Percentiles rank a stretch among this genome's conserved stretches.
phyloP scores from a whole-genome alignment of 2,113 vertebrate genomes.

The Nibea albiflora region DNA sequence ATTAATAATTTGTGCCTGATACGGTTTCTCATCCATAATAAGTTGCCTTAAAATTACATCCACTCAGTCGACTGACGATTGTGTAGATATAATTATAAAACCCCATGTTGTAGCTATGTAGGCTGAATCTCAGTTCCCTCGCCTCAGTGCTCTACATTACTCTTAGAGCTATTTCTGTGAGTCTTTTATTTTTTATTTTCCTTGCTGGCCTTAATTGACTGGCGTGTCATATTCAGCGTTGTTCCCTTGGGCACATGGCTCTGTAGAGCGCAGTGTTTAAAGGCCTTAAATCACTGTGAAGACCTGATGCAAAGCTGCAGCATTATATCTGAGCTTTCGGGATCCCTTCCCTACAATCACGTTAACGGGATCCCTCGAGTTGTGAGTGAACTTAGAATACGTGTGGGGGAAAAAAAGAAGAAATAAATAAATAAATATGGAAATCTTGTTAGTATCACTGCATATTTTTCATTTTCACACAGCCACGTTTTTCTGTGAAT shows the following conservation, averaged over 20 bases:
- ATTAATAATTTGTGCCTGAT: neutral
- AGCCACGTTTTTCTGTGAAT: constrained; percentile 26
- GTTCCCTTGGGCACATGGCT: constrained; percentile 36
- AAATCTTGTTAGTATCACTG: constrained; percentile 42
- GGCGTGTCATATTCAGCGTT: constrained; percentile 50
- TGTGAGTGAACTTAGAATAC: constrained; percentile 4
- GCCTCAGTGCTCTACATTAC: constrained; percentile 31
- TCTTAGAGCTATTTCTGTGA: constrained; percentile 42
- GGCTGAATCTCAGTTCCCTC: neutral
- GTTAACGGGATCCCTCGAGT: constrained; percentile 47
- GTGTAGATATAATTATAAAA: neutral
- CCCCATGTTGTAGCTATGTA: neutral
- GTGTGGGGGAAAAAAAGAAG: neutral
- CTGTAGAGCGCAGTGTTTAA: constrained; percentile 35
- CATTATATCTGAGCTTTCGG: constrained; percentile 60
- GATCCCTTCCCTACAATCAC: constrained; percentile 51
- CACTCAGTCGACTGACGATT: neutral
- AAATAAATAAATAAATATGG: neutral
- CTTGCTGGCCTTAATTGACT: constrained; percentile 59
- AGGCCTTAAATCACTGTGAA: constrained; percentile 53
- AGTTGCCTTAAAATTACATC: neutral
- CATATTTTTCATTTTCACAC: constrained; percentile 19
- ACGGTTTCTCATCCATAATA: neutral
- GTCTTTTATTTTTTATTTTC: neutral
- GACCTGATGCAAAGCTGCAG: constrained; percentile 50